Conservation (phyloP, 2,113 vertebrate genomes). For the Tiliqua scincoides region DNA sequence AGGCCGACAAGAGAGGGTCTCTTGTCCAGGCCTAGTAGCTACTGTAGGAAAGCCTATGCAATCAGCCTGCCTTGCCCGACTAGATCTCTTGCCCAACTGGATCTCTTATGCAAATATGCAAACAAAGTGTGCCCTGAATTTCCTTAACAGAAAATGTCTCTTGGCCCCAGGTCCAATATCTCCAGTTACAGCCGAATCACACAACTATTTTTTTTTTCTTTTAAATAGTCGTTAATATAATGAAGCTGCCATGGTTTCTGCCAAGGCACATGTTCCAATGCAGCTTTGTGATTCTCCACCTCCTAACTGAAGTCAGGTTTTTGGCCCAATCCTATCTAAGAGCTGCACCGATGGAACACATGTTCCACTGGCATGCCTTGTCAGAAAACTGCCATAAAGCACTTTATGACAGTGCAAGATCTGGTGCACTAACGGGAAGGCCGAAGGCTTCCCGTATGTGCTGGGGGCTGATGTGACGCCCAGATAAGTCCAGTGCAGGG, state of each 20-base stretch:
- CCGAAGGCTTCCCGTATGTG: too few relatives aligned
- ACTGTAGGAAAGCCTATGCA: background rate
- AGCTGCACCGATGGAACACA: too few relatives aligned
- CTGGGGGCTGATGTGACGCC: too few relatives aligned
- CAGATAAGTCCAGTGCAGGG: too few relatives aligned
- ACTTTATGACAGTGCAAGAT: too few relatives aligned
- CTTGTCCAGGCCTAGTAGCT: background rate
- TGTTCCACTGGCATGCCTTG: too few relatives aligned
- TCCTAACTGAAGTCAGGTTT: background rate
- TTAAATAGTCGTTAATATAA: background rate
- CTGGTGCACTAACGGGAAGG: too few relatives aligned
- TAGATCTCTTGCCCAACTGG: too few relatives aligned
- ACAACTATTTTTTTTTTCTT: background rate
- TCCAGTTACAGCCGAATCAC: background rate
- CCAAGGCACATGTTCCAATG: background rate
- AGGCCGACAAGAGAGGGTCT: background rate
- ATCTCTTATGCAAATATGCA: background rate
- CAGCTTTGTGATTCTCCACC: too few relatives aligned
- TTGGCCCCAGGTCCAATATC: background rate
- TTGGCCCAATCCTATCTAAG: too few relatives aligned
- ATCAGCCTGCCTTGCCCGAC: background rate
- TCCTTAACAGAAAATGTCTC: background rate
- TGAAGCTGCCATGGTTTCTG: background rate
- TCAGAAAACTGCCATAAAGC: too few relatives aligned
- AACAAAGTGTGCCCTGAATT: background rate